Percentiles rank a stretch among this genome's conserved stretches.
phyloP scores from a whole-genome alignment of 2,113 vertebrate genomes.

The Hippocampus mohnikei region DNA sequence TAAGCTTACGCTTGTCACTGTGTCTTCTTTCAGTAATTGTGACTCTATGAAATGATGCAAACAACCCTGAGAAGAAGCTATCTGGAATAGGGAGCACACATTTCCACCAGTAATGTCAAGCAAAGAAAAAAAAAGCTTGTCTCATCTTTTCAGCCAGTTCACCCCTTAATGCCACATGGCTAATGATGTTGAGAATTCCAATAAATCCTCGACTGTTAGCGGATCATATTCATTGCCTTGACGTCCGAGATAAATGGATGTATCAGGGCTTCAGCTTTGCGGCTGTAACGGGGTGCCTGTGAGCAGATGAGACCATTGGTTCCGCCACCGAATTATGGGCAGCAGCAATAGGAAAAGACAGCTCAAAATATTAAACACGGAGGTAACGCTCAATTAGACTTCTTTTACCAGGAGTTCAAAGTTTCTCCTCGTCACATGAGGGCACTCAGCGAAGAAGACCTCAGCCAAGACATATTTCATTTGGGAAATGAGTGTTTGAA shows the following conservation, averaged over 20 bases:
- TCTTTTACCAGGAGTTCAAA: constrained; percentile 13
- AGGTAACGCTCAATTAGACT: constrained; percentile 34
- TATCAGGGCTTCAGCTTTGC: constrained; percentile 32
- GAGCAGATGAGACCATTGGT: constrained; percentile 42
- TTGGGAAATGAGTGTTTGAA: not conserved
- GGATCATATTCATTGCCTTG: constrained; percentile 18
- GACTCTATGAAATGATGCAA: constrained; percentile 26
- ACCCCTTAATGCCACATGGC: constrained; percentile 7
- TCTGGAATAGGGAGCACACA: constrained; percentile 4
- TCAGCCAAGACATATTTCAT: not conserved
- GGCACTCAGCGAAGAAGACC: not conserved
- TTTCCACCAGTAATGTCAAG: not conserved
- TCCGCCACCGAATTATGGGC: constrained; percentile 34
- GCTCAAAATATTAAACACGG: constrained; percentile 33
- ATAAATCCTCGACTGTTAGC: constrained; percentile 17
- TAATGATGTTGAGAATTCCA: constrained; percentile 31
- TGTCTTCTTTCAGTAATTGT: constrained; percentile 21
- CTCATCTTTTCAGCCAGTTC: constrained; percentile 14
- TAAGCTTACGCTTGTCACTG: constrained; percentile 35
- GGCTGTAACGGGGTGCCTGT: constrained; percentile 22
- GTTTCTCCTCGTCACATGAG: constrained; percentile 2
- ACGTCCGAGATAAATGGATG: constrained; percentile 46
- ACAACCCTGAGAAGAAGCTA: constrained; percentile 11
- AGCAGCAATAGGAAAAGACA: constrained; percentile 12
- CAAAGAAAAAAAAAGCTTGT: not conserved